These are phyloP conservation scores for Sesamia inferens DNA, from an alignment of 2,888 invertebrate species.

Conservation along the genomic window DNA sequence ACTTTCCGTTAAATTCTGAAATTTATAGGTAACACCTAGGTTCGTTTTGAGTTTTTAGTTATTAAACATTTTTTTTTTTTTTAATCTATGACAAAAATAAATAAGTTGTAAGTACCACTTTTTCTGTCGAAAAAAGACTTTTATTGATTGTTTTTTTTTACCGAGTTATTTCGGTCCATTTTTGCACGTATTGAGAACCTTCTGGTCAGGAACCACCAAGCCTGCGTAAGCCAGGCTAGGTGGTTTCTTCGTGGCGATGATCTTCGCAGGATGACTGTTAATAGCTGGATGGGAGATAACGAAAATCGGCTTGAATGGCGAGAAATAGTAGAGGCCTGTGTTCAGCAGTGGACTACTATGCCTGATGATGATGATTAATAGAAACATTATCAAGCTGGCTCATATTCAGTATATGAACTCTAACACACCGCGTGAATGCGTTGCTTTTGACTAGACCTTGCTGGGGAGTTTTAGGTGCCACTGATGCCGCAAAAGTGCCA, in stretches of 20 bases:
- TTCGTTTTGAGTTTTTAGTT: background rate
- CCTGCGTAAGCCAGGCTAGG: background rate
- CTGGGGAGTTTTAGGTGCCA: background rate
- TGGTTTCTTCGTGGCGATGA: too few relatives aligned
- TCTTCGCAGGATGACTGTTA: background rate
- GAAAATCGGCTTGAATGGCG: too few relatives aligned
- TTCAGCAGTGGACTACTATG: too few relatives aligned
- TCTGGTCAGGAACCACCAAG: background rate
- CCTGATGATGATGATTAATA: too few relatives aligned
- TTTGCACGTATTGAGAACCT: background rate
- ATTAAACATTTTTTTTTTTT: background rate
- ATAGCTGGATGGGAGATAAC: too few relatives aligned
- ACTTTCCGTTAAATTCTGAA: background rate
- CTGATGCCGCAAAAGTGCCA: too few relatives aligned
- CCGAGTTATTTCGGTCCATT: background rate
- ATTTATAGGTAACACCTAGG: constrained; percentile 2
- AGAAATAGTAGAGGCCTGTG: too few relatives aligned
- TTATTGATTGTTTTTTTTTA: background rate
- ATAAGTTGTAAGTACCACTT: background rate
- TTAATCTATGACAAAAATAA: background rate
- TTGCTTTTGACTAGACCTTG: background rate
- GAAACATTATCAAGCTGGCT: too few relatives aligned
- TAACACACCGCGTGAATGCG: background rate
- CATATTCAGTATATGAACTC: background rate
- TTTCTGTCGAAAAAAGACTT: background rate